Percentiles rank a stretch among this genome's conserved stretches.
Conservation (phyloP, 2,888 invertebrate species). For the Sphaerophoria taeniata region DNA sequence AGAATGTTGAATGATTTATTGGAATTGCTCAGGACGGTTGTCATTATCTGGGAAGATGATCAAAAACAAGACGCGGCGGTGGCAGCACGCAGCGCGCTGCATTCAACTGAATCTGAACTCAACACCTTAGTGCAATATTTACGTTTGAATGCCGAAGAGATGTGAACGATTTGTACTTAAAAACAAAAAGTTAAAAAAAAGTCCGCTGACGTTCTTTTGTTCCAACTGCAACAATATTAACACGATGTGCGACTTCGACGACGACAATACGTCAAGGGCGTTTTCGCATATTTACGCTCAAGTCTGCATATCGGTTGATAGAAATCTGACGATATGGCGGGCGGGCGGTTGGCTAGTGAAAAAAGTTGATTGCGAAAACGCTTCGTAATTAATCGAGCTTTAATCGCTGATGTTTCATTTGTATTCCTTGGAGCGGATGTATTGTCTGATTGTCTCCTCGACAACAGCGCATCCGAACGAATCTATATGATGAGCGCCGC, state of each 20-base stretch:
- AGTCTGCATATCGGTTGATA: constrained; percentile 23
- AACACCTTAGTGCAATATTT: constrained; percentile 71
- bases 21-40: constrained; percentile 69
- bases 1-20: constrained; percentile 75
- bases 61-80: constrained; percentile 71
- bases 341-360: background rate
- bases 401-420: constrained; percentile 67
- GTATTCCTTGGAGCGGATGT: constrained; percentile 57
- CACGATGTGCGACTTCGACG: constrained; percentile 16
- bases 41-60: constrained; percentile 72
- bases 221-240: constrained; percentile 33
- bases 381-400: constrained; percentile 70
- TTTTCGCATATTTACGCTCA: constrained; percentile 49
- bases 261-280: constrained; percentile 70
- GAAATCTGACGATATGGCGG: background rate
- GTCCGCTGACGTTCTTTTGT: constrained; percentile 45
- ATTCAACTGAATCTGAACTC: constrained; percentile 66
- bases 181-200: background rate
- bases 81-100: constrained; percentile 54
- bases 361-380: constrained; percentile 54
- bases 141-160: constrained; percentile 50
- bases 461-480: constrained; percentile 37
- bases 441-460: constrained; percentile 50
- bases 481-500: constrained; percentile 20
- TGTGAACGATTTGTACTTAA: constrained; percentile 59